These are phyloP conservation scores for Melitaea cinxia DNA, from an alignment of 1,140 invertebrate species.

Conservation along the genomic window DNA sequence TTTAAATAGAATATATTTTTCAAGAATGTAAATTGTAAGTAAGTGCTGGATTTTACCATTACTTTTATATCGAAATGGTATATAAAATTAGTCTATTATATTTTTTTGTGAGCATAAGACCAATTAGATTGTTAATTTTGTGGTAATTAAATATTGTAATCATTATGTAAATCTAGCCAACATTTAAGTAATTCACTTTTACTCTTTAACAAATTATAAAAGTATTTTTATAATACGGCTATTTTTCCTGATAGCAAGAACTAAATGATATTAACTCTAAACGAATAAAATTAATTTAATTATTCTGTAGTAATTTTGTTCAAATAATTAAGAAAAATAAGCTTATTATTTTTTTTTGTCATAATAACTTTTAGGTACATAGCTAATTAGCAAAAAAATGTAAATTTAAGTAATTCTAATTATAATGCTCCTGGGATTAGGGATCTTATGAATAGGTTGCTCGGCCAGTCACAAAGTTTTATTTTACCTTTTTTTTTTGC, in stretches of 20 bases:
- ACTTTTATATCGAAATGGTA: too few species aligned
- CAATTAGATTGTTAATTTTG: not conserved
- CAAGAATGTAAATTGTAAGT: too few species aligned
- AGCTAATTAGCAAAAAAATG: too few species aligned
- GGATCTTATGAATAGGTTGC: too few species aligned
- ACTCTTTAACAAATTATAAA: not conserved
- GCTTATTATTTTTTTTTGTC: not conserved
- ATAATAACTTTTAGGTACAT: too few species aligned
- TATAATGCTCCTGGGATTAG: too few species aligned
- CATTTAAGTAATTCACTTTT: not conserved
- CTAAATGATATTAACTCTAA: not conserved
- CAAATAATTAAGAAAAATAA: not conserved
- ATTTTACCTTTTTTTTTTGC: too few species aligned
- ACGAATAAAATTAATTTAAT: not conserved
- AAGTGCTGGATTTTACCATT: too few species aligned
- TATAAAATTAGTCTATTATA: not conserved
- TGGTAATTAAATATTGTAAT: not conserved
- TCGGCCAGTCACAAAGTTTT: too few species aligned
- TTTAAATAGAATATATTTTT: too few species aligned
- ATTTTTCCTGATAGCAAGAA: not conserved
- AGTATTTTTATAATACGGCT: not conserved
- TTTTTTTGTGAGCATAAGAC: not conserved
- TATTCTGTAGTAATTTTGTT: not conserved
- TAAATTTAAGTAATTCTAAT: too few species aligned
- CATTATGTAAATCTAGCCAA: conserved; percentile 1